phyloP scores from a whole-genome alignment of 2,888 invertebrate species.

The Oscheius myriophilus region DNA sequence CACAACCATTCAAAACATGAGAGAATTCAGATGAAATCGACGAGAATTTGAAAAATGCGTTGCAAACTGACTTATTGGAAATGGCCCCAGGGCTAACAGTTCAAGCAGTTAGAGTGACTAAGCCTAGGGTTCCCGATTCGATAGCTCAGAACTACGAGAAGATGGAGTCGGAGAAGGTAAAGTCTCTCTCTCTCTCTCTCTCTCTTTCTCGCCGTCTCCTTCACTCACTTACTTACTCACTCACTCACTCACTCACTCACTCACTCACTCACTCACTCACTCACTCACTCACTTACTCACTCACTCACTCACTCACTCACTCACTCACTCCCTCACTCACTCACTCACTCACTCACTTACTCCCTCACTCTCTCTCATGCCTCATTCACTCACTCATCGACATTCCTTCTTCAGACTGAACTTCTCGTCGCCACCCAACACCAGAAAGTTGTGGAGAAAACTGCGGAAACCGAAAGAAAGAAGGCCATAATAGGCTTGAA shows the following conservation, averaged over 20 bases:
- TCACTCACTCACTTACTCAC: too few species aligned
- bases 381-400: too few species aligned
- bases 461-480: conserved; percentile 17
- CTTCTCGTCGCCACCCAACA: conserved; percentile 11
- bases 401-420: conserved; percentile 11
- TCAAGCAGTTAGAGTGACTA: conserved; percentile 87
- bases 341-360: too few species aligned
- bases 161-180: conserved; percentile 83
- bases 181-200: too few species aligned
- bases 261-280: too few species aligned
- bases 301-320: too few species aligned
- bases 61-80: conserved; percentile 83
- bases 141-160: conserved; percentile 86
- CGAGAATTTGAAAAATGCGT: conserved; percentile 84
- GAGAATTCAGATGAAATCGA: conserved; percentile 81
- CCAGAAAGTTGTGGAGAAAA: conserved; percentile 19
- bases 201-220: too few species aligned
- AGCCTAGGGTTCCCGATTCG: conserved; percentile 88
- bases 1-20: neutral
- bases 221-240: too few species aligned
- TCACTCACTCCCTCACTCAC: too few species aligned
- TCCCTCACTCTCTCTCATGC: too few species aligned
- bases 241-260: too few species aligned
- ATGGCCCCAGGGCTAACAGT: conserved; percentile 85
- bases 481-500: conserved; percentile 15